Percentiles rank a stretch among this genome's conserved stretches.
Evolutionary conservation across 2,888 invertebrate species (phyloP).

Genomic region (Drosophila eohydei): DNA sequence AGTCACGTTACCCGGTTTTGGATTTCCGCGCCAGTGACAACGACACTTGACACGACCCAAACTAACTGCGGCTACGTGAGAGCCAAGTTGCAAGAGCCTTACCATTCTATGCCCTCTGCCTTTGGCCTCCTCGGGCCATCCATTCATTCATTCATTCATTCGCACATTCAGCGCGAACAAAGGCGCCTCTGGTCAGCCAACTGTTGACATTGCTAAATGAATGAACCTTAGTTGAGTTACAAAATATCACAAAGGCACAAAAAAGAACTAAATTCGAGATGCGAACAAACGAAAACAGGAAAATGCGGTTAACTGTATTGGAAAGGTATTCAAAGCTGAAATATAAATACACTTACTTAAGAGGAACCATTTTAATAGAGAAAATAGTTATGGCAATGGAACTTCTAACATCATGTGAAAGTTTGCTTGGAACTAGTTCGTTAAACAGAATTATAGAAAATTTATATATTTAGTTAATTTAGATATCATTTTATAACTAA

Average conservation of each 20-base stretch:
- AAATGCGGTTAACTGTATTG: constrained; percentile 13
- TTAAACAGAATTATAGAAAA: too few species aligned
- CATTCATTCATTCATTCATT: constrained; percentile 40
- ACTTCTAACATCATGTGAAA: background rate
- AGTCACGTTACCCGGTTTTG: constrained; percentile 49
- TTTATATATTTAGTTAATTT: too few species aligned
- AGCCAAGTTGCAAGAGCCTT: constrained; percentile 20
- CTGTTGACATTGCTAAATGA: constrained; percentile 76
- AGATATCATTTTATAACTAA: too few species aligned
- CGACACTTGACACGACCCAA: constrained; percentile 74
- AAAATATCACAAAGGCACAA: constrained; percentile 44
- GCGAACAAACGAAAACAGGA: constrained; percentile 18
- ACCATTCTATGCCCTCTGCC: constrained; percentile 12
- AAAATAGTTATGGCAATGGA: too few species aligned
- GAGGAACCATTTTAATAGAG: too few species aligned
- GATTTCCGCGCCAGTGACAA: constrained; percentile 65
- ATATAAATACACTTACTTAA: constrained; percentile 18
- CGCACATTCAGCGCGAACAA: constrained; percentile 58
- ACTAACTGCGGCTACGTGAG: constrained; percentile 57
- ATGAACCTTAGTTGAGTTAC: constrained; percentile 71
- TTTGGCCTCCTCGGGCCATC: constrained; percentile 4
- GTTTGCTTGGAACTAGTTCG: too few species aligned
- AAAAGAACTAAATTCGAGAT: constrained; percentile 10
- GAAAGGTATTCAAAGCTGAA: background rate
- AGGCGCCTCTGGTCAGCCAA: constrained; percentile 72